Base-by-base conservation (phyloP, 2,888 invertebrate species). In the Desoria tigrina region DNA sequence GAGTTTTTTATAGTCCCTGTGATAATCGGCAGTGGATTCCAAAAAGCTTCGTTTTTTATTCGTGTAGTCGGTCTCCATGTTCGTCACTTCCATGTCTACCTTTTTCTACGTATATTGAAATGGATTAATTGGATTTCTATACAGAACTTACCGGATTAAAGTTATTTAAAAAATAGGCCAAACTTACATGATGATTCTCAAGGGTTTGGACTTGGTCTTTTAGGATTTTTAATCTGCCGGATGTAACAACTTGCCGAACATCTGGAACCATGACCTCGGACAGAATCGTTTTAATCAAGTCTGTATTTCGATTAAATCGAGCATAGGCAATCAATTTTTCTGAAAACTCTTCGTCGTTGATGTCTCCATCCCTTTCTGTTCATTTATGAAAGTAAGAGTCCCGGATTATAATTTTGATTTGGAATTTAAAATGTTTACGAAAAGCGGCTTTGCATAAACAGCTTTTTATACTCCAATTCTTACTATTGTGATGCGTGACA, bases 241-340 rank as follows among this genome's bases (percentile, higher is more conserved):
- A 7, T 1, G 64, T 42, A n/a, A 64, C 60, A 26, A 49, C 21
- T 3, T 32, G 21, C 7, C 21, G 24, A 26, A 39, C 16, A 21
- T 45, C 50, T 9, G 65, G 65, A 2, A 65, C 26, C 21, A 60
- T 32, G 14, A 39, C 55, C 21, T 65, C 65, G 2, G 54, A 55
- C 3, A 65, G 6, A 1, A 65, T 55, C 1, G 18, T 42, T 60
- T 65, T 60, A 23, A 65, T 60, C 27, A 60, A 27, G 16, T 59
- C 39, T 18, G 42, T 60, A 42, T 65, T 65, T 55, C 65, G 54
- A 42, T 65, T 65, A 39, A 37, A 65, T 14, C 65, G 65, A 24
- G 65, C 60, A 27, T 53, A 65, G 2, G 65, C 28, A 60, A 65
- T 60, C 2, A 65, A 45, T 42, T 65, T 65, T 21, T 65, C 65